Percentiles rank a stretch among this genome's conserved stretches.
phyloP scores from a whole-genome alignment of 2,888 invertebrate species.

The Archips xylosteana region DNA sequence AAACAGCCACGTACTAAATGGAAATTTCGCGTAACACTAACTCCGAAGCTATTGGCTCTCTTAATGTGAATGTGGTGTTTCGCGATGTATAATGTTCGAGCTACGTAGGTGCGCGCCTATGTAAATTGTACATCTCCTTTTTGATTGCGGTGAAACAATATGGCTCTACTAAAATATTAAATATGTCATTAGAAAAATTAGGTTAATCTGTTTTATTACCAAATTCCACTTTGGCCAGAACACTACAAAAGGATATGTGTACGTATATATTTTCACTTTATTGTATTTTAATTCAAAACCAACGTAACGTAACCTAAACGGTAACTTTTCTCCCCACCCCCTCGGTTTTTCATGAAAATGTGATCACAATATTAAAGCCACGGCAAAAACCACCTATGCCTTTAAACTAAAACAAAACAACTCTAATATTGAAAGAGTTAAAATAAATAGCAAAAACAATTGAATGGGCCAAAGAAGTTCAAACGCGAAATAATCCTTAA shows the following conservation, averaged over 20 bases:
- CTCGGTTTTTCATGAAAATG: too few species aligned
- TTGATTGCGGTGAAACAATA: neutral
- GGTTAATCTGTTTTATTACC: neutral
- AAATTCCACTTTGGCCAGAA: too few species aligned
- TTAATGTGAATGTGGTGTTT: slow-evolving; percentile 70
- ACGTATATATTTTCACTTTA: too few species aligned
- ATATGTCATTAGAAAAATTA: neutral
- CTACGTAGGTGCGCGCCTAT: slow-evolving; percentile 16
- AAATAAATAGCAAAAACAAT: neutral
- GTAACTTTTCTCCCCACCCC: too few species aligned
- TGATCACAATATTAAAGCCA: too few species aligned
- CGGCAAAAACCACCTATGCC: too few species aligned
- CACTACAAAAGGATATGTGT: too few species aligned
- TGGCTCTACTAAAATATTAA: slow-evolving; percentile 4
- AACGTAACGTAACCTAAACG: too few species aligned
- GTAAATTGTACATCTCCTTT: slow-evolving; percentile 19
- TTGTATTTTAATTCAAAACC: too few species aligned
- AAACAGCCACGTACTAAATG: slow-evolving; percentile 70
- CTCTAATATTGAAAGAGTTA: neutral
- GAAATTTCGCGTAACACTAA: slow-evolving; percentile 67
- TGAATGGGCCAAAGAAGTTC: slow-evolving; percentile 50
- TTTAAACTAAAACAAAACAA: too few species aligned
- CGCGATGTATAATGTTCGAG: slow-evolving; percentile 45
- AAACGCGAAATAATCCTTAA: slow-evolving; percentile 64
- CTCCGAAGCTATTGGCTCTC: slow-evolving; percentile 62